Conservation (phyloP, 2,888 invertebrate genomes). For the Aleiodes leptofemur region DNA sequence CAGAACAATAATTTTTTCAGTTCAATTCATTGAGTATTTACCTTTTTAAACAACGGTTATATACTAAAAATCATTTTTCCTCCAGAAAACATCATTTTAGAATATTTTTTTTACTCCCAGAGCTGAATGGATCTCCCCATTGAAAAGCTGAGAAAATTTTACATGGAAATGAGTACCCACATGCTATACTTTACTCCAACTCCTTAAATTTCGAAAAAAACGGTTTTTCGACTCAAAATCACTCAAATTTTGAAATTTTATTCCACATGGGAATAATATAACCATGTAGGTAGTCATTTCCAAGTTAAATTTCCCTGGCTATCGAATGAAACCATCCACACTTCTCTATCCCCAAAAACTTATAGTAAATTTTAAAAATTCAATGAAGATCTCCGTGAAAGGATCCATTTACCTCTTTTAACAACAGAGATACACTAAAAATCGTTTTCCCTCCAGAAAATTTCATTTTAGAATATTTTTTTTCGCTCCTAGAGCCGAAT, state of each 20-base stretch:
- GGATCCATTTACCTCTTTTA: background rate
- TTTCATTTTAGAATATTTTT: too few relatives aligned
- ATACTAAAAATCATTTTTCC: background rate
- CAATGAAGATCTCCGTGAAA: slow-evolving; percentile 80
- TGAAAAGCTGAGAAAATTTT: background rate
- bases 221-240: too few relatives aligned
- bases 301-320: slow-evolving; percentile 2
- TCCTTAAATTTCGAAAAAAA: background rate
- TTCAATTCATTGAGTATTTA: background rate
- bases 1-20: background rate
- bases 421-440: background rate
- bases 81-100: too few relatives aligned
- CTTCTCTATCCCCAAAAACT: too few relatives aligned
- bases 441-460: too few relatives aligned
- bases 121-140: background rate
- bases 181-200: background rate
- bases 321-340: background rate
- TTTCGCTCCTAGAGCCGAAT: background rate
- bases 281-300: background rate
- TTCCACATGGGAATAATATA: background rate
- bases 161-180: background rate
- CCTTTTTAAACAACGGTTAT: background rate
- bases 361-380: background rate
- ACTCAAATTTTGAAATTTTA: background rate
- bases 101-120: too few relatives aligned